Evolutionary conservation across 1,140 invertebrate species (phyloP).

Genomic region (honey bee (Apis mellifera)): DNA sequence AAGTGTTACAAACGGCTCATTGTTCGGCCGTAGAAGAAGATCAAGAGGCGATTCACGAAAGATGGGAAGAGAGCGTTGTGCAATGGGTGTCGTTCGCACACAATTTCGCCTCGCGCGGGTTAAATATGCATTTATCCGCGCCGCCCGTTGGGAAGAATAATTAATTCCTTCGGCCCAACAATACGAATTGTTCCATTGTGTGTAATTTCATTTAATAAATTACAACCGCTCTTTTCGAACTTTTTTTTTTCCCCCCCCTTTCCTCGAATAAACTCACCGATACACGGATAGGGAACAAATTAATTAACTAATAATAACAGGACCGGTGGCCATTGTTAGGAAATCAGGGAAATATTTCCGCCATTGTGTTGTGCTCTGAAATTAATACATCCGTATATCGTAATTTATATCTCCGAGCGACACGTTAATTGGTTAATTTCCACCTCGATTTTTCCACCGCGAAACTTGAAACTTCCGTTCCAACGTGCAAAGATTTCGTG

Average conservation of each 20-base stretch:
- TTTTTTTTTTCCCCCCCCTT: constrained; percentile 10
- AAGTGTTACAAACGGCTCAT: constrained; percentile 39
- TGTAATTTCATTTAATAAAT: constrained; percentile 44
- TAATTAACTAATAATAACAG: constrained; percentile 48
- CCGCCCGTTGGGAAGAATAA: constrained; percentile 40
- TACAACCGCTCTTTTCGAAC: constrained; percentile 12
- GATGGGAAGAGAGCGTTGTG: constrained; percentile 24
- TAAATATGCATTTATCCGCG: constrained; percentile 44
- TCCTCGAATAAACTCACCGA: neutral
- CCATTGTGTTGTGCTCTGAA: constrained; percentile 7
- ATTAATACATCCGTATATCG: constrained; percentile 12
- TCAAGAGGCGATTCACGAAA: constrained; percentile 17
- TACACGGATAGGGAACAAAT: neutral
- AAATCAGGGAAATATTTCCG: constrained; percentile 14
- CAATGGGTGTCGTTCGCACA: constrained; percentile 32
- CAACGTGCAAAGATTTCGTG: too few species aligned
- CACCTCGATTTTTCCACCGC: neutral
- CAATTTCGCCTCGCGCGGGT: constrained; percentile 4
- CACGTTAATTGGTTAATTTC: constrained; percentile 27
- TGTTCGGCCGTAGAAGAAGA: constrained; percentile 26
- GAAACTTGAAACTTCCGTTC: neutral
- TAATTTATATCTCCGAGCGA: neutral
- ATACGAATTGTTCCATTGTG: constrained; percentile 50
- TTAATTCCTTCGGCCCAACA: constrained; percentile 38
- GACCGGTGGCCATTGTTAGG: constrained; percentile 23